These are phyloP conservation scores for Peromyscus eremicus DNA, from an alignment of 2,797 vertebrate genomes.

Conservation along the genomic window DNA sequence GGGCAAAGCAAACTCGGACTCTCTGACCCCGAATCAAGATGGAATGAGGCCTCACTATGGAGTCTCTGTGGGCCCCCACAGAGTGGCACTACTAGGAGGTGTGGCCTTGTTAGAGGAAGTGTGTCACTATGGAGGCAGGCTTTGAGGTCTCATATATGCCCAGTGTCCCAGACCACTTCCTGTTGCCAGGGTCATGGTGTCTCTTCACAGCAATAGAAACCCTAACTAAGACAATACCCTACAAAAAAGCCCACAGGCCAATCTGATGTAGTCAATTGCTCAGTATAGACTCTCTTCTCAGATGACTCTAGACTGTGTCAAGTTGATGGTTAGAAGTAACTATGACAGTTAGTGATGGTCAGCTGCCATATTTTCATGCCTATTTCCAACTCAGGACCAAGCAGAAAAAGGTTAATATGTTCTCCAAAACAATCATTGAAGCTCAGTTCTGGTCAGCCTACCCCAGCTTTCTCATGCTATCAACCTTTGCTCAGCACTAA, in stretches of 20 bases:
- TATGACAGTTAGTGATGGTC: not conserved
- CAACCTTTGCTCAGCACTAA: not conserved
- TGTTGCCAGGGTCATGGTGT: not conserved
- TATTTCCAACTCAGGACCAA: slow-evolving; percentile 22
- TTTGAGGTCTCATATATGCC: not conserved
- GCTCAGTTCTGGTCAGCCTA: not conserved
- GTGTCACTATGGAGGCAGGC: not conserved
- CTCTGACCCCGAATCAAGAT: no score
- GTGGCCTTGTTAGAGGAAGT: not conserved
- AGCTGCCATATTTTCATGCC: not conserved
- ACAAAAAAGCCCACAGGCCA: not conserved
- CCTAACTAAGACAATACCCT: not conserved
- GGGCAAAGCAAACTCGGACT: no score
- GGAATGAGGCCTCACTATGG: no score
- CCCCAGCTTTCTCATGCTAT: not conserved
- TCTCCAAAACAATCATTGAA: not conserved
- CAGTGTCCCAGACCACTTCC: no score
- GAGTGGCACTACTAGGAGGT: not conserved
- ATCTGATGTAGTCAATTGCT: not conserved
- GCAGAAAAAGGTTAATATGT: not conserved
- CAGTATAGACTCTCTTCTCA: not conserved
- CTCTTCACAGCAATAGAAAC: not conserved
- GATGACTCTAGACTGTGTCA: not conserved
- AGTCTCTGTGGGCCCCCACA: no score
- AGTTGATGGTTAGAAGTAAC: not conserved